Conservation (phyloP, 2,888 invertebrate species). For the Eugnorisma glareosa region DNA sequence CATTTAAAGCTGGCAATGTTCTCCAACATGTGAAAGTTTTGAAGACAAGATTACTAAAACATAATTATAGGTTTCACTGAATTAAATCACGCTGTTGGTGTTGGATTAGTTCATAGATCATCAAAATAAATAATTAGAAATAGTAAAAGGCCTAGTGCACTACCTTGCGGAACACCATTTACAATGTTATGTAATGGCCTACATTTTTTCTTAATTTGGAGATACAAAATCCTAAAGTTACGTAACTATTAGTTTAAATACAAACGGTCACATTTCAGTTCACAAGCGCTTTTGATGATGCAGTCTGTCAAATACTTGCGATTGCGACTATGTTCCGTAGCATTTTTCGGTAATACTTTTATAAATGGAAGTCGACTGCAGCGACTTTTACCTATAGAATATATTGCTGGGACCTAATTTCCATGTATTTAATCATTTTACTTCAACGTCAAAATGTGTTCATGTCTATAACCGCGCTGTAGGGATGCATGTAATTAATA, state of each 20-base stretch:
- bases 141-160: neutral
- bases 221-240: neutral
- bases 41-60: slow-evolving; percentile 84
- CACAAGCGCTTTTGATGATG: neutral
- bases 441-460: neutral
- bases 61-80: neutral
- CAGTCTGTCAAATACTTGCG: neutral
- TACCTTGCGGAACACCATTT: slow-evolving; percentile 8
- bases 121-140: neutral
- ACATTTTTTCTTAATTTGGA: neutral
- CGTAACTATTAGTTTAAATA: neutral
- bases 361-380: neutral
- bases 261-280: neutral
- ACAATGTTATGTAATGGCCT: neutral
- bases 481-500: neutral
- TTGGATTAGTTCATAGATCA: neutral
- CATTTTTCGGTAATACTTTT: neutral
- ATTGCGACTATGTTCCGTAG: neutral
- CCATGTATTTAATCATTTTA: neutral
- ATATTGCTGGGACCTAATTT: neutral
- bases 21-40: slow-evolving; percentile 91
- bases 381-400: neutral
- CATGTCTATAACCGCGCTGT: neutral
- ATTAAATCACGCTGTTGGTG: neutral
- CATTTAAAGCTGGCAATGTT: slow-evolving; percentile 91